Conservation (phyloP, 2,797 vertebrate species). For the Brachymystax lenok region DNA sequence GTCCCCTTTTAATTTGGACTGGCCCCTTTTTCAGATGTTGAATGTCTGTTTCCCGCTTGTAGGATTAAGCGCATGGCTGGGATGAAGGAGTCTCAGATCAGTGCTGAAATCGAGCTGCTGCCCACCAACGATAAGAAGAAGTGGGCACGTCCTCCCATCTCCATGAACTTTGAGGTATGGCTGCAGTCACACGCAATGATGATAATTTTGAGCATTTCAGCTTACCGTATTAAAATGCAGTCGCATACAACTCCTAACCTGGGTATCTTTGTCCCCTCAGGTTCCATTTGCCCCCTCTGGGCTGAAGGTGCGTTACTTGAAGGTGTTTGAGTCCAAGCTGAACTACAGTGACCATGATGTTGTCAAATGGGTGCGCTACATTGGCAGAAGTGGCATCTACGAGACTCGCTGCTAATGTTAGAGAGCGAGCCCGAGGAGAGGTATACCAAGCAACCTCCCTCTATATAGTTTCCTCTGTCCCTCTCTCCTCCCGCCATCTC, state of each 20-base stretch:
- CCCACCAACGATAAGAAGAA: constrained; percentile 99
- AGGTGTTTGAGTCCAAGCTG: constrained; percentile 99
- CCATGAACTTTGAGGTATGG: constrained; percentile 98
- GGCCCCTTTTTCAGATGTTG: not conserved
- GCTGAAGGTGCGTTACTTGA: constrained; percentile 98
- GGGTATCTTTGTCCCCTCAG: constrained; percentile 60
- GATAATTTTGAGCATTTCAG: not conserved
- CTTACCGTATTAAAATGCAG: not conserved
- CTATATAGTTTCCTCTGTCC: constrained; percentile 36
- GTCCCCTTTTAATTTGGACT: not conserved
- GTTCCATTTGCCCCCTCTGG: constrained; percentile 98
- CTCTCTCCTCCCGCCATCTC: constrained; percentile 33
- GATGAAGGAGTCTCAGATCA: constrained; percentile 99
- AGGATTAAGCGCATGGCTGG: constrained; percentile 99
- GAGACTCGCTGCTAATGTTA: constrained; percentile 94
- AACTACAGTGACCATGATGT: constrained; percentile 99
- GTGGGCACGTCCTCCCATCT: constrained; percentile 98
- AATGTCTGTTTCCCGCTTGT: constrained; percentile 29
- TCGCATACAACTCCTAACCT: not conserved
- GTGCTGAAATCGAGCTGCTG: constrained; percentile 95
- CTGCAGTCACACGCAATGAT: not conserved
- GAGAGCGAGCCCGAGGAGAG: constrained; percentile 44
- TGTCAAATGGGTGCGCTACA: constrained; percentile 99
- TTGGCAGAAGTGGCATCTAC: constrained; percentile 97
- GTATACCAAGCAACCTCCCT: constrained; percentile 40